Evolutionary conservation across 2,113 vertebrate species (phyloP), one percentile per base, ranked within the genome.

Genomic region (Lonchura striata): DNA sequence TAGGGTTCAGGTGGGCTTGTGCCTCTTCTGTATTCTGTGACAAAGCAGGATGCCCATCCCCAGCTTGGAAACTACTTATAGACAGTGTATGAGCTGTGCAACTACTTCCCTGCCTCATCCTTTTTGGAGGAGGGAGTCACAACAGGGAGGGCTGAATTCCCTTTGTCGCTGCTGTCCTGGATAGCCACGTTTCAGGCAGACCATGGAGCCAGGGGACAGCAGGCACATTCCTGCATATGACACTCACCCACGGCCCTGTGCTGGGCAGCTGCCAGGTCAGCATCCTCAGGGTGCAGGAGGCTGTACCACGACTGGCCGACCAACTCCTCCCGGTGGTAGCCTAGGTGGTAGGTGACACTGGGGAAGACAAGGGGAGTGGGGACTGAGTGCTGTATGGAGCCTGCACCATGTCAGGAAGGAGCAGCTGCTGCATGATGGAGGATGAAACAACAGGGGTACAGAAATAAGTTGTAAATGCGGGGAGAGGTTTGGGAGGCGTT

Each of bases 271-370:
- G 94, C 97, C 15, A 79, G 37, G 2, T 85, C 54, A 21, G 97
- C 59, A 56, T 99, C 98, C 14, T 98, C 98, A 4, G 98, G 98
- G 53, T 99, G 98, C 53, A 99, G 57, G 10, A 99, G 97, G 44
- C 91, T 96, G 96, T 99, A 99, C 99, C 99, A 99, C 0, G 99
- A 99, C n/a, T 54, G 97, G 11, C 98, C 97, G 1, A 88, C 91
- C 92, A 99, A 86, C 50, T 98, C 98, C 52, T 98, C 97, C 17
- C 86, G 90, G 13, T 49, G 90, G 86, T 98, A 98, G 18, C 98
- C 98, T 35, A 99, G 96, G 89, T 98, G 96, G 78, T 97, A 98
- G 35, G 95, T 71, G 78, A 98, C 97, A 52, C 98, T 99, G 97
- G 6, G 61, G 70, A 52, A 19, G 24, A 71, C 25, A 93, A 75